Base-by-base conservation (phyloP, 1,140 invertebrate genomes). In the Drosophila pseudoobscura region DNA sequence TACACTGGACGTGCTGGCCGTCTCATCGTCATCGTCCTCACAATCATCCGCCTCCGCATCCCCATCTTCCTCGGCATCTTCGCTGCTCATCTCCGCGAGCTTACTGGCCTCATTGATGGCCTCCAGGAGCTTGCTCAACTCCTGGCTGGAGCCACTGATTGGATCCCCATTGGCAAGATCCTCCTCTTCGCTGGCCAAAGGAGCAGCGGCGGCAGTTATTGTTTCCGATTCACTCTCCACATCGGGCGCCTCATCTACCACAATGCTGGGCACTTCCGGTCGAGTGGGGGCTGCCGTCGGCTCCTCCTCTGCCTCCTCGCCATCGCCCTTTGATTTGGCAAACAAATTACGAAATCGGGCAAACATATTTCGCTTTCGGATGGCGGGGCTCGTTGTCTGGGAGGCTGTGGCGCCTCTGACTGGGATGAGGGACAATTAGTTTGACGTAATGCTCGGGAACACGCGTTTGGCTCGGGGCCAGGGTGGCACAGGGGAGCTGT, bases 301-400 rank as follows among this genome's bases (percentile, higher is more conserved):
- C 15, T 53, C 31, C 20, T 44, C 35, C 31, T 31, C 54, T 1
- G 26, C 43, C 22, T 31, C 54, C 3, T 51, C 73, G 2, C 70
- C 80, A 0, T 82, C 78, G 9, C 65, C 63, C 62, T 87, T 90
- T 7, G 80, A 61, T 75, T 89, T 90, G 57, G 75, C 85, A 78
- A 90, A 90, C 49, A 90, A 63, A 78, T 90, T 90, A 41, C 89
- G 89, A 89, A 90, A 90, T 83, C 89, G 71, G 56, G 89, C 68
- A 74, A 90, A 90, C 89, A 90, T 90, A 73, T 76, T 73, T 24
- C 4, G 24, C 20, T 2, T 46, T 26, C 22, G 17, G 35, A 22
- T 55, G 31, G 17, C 35, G 24, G 22, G 44, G 13, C 49, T 15
- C 13, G 9, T 15, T 44, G 20, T 44, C 45, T 31, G 2, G 5